Evolutionary conservation across 1,140 invertebrate species (phyloP).

Genomic region (Nasonia vitripennis): DNA sequence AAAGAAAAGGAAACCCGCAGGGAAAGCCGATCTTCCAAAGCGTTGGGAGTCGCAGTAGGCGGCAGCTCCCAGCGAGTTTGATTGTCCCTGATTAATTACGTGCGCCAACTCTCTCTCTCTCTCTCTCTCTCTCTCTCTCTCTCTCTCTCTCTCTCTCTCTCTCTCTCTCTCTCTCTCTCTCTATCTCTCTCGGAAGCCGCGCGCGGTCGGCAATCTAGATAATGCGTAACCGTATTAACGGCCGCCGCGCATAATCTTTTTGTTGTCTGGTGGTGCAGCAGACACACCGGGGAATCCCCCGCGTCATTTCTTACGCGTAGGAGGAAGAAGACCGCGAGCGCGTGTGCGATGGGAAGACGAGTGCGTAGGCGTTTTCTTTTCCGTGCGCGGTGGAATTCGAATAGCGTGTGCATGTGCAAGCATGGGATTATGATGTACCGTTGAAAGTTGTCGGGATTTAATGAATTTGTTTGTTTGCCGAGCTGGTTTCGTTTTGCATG

Average conservation of each 20-base stretch:
- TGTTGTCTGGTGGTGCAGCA: conserved; percentile 32
- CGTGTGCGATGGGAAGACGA: neutral
- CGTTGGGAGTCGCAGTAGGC: conserved; percentile 36
- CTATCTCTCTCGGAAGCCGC: conserved; percentile 61
- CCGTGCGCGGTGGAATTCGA: neutral
- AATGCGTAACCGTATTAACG: conserved; percentile 71
- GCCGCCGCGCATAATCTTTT: conserved; percentile 57
- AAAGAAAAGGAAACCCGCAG: too few species aligned
- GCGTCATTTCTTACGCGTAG: neutral
- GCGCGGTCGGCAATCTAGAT: conserved; percentile 69
- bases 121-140: conserved; percentile 69
- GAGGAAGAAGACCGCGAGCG: neutral
- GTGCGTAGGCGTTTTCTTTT: neutral
- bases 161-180: too few species aligned
- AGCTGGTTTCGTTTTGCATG: neutral
- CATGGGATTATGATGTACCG: neutral
- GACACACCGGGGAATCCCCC: conserved; percentile 18
- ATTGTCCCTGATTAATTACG: conserved; percentile 24
- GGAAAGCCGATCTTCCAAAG: neutral
- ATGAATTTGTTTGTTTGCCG: neutral
- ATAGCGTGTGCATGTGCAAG: too few species aligned
- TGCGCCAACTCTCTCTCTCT: conserved; percentile 67
- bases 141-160: conserved; percentile 66
- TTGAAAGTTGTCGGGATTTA: neutral
- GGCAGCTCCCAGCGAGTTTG: neutral